Percentiles rank a stretch among this genome's conserved stretches.
These are phyloP conservation scores for Perca schrenkii DNA, from an alignment of 2,113 vertebrate species.

Conservation along the genomic window DNA sequence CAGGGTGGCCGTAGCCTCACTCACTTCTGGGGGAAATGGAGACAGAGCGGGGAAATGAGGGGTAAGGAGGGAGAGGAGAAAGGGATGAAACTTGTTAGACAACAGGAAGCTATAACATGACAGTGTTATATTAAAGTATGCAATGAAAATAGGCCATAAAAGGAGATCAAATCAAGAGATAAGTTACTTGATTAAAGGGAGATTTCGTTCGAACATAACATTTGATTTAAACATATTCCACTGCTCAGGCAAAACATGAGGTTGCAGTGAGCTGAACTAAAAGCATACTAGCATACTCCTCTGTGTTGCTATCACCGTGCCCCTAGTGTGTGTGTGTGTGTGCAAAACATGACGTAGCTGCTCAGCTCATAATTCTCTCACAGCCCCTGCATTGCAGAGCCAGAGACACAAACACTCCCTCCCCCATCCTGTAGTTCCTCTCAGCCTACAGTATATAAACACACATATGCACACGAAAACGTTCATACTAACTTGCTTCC, in stretches of 20 bases:
- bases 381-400: conserved; percentile 83
- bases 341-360: conserved; percentile 67
- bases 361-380: conserved; percentile 76
- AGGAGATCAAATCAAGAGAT: not conserved
- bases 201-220: not conserved
- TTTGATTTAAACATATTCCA: not conserved
- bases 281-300: not conserved
- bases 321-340: conserved; percentile 27
- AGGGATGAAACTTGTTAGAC: conserved; percentile 67
- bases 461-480: conserved; percentile 19
- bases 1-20: conserved; percentile 91
- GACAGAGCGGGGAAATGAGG: conserved; percentile 49
- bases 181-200: accelerated
- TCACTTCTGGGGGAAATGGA: conserved; percentile 86
- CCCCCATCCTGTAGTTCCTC: conserved; percentile 54
- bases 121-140: conserved; percentile 24
- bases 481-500: not conserved
- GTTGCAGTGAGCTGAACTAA: not conserved
- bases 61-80: conserved; percentile 42
- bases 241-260: not conserved
- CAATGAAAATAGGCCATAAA: conserved; percentile 27
- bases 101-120: conserved; percentile 30
- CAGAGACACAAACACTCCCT: conserved; percentile 63
- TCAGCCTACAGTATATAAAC: conserved; percentile 49
- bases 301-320: conserved; percentile 42